Conservation (phyloP, 2,888 invertebrate species). For the Drosophila kuntzei region DNA sequence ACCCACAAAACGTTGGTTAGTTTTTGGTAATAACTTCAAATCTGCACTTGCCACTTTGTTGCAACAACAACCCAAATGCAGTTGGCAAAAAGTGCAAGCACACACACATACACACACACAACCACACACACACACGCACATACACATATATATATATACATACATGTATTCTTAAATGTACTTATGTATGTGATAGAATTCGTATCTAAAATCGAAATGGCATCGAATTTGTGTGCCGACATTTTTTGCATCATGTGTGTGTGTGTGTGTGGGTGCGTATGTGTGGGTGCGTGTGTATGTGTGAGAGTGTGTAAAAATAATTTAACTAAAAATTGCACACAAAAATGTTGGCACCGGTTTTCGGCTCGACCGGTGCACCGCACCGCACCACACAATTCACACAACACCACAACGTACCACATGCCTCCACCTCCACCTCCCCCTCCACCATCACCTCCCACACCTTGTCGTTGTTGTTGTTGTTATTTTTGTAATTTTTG, state of each 20-base stretch:
- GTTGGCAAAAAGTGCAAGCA: slow-evolving; percentile 51
- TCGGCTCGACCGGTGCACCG: slow-evolving; percentile 30
- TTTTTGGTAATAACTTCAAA: slow-evolving; percentile 85
- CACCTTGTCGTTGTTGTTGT: no score
- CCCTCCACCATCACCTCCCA: no score
- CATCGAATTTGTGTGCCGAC: slow-evolving; percentile 60
- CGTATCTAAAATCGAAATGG: slow-evolving; percentile 56
- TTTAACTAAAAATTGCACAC: slow-evolving; percentile 80
- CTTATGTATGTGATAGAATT: no score
- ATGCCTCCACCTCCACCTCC: neutral
- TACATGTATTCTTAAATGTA: slow-evolving; percentile 6
- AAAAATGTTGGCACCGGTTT: slow-evolving; percentile 72
- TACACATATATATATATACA: neutral
- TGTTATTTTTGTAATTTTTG: slow-evolving; percentile 10
- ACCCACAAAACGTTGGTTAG: slow-evolving; percentile 85
- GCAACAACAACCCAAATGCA: slow-evolving; percentile 44
- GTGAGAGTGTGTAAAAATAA: slow-evolving; percentile 72
- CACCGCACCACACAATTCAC: slow-evolving; percentile 15
- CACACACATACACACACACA: slow-evolving; percentile 23
- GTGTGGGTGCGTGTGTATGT: slow-evolving; percentile 30
- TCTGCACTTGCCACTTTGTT: slow-evolving; percentile 83
- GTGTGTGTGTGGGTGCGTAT: slow-evolving; percentile 15
- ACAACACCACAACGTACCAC: slow-evolving; percentile 10
- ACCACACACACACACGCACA: slow-evolving; percentile 4
- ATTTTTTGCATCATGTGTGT: slow-evolving; percentile 22